Evolutionary conservation across 1,140 invertebrate species (phyloP).

Genomic region (Rhynchophorus ferrugineus): DNA sequence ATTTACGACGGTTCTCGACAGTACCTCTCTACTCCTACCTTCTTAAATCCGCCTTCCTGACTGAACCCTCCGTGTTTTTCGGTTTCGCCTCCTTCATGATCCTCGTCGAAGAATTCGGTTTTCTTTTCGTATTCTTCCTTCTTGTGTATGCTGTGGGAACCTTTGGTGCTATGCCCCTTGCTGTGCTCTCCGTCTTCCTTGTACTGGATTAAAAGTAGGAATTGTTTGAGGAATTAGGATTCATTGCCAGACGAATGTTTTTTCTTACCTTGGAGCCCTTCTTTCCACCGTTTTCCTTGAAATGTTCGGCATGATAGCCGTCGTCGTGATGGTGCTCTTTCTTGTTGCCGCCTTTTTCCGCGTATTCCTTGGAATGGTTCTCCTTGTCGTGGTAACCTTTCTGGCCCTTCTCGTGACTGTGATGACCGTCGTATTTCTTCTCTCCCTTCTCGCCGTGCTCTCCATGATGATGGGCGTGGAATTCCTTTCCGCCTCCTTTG

Average conservation of each 20-base stretch:
- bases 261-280: slow-evolving; percentile 43
- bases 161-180: slow-evolving; percentile 64
- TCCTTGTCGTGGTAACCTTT: slow-evolving; percentile 60
- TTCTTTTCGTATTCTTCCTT: slow-evolving; percentile 68
- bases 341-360: slow-evolving; percentile 53
- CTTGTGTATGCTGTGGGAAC: slow-evolving; percentile 63
- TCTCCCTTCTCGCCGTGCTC: slow-evolving; percentile 49
- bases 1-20: not conserved
- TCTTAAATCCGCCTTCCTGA: slow-evolving; percentile 46
- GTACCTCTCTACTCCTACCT: slow-evolving; percentile 35
- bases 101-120: slow-evolving; percentile 64
- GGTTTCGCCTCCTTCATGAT: slow-evolving; percentile 56
- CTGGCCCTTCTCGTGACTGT: slow-evolving; percentile 55
- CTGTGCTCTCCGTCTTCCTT: slow-evolving; percentile 58
- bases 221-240: slow-evolving; percentile 1
- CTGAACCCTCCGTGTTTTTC: slow-evolving; percentile 56
- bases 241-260: not conserved
- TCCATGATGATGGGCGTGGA: slow-evolving; percentile 49
- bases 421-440: slow-evolving; percentile 49
- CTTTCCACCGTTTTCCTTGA: slow-evolving; percentile 54
- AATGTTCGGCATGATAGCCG: slow-evolving; percentile 56
- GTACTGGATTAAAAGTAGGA: slow-evolving; percentile 39
- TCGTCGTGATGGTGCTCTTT: slow-evolving; percentile 59
- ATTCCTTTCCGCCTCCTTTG: slow-evolving; percentile 46
- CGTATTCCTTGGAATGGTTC: slow-evolving; percentile 52